Conservation (phyloP, 2,113 vertebrate genomes). For the Tangachromis dhanisi region DNA sequence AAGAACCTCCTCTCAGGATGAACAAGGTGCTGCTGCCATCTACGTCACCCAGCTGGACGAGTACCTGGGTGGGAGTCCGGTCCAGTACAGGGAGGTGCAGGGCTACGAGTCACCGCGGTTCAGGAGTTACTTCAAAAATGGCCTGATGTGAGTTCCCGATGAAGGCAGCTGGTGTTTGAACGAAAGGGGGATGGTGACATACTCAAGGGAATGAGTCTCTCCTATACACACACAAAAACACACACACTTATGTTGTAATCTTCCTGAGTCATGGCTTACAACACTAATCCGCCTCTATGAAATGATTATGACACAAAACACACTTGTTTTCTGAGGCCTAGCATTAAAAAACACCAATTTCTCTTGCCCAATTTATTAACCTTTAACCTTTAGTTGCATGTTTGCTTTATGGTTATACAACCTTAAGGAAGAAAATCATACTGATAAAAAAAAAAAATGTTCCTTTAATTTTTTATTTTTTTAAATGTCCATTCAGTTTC, state of each 20-base stretch:
- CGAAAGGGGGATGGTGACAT: background rate
- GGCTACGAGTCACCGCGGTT: slow-evolving; percentile 78
- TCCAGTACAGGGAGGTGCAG: slow-evolving; percentile 85
- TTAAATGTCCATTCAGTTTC: background rate
- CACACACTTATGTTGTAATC: background rate
- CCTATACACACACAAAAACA: background rate
- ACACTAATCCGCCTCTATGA: slow-evolving; percentile 15
- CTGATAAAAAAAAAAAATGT: background rate
- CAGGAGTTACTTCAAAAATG: slow-evolving; percentile 84
- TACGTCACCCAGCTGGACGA: slow-evolving; percentile 80
- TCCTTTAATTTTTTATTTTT: background rate
- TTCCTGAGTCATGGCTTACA: background rate
- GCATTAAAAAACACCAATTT: background rate
- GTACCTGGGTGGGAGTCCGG: slow-evolving; percentile 67
- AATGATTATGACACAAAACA: slow-evolving; percentile 21
- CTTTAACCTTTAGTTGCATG: background rate
- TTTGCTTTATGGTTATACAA: background rate
- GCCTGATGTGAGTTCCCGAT: slow-evolving; percentile 79
- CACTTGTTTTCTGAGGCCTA: background rate
- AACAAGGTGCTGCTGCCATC: slow-evolving; percentile 80
- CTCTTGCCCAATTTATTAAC: background rate
- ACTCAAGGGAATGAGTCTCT: background rate
- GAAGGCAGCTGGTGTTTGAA: background rate
- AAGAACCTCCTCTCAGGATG: slow-evolving; percentile 78
- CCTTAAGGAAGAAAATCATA: background rate